These are phyloP conservation scores for Calidris pugnax DNA, from an alignment of 2,113 vertebrate species.

Conservation along the genomic window DNA sequence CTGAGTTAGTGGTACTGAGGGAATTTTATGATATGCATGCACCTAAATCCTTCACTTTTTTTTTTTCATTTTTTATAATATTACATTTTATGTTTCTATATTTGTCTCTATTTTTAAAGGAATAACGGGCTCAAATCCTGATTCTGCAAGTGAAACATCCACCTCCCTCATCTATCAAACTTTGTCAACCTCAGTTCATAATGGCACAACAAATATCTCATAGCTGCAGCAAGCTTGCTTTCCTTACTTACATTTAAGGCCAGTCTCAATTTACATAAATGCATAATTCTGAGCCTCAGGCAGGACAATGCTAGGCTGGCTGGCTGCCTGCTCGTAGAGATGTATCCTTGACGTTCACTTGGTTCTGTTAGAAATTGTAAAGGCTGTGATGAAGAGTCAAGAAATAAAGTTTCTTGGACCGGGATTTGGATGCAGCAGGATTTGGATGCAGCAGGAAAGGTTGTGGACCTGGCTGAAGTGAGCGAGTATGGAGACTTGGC, in stretches of 20 bases:
- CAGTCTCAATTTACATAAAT: background rate
- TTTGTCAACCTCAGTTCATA: background rate
- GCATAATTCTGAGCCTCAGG: background rate
- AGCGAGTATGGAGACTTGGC: background rate
- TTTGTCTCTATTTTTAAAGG: slow-evolving; percentile 4
- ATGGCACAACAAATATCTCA: background rate
- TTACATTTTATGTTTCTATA: background rate
- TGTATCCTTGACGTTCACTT: background rate
- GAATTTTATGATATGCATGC: slow-evolving; percentile 21
- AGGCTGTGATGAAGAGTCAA: background rate
- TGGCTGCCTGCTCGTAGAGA: background rate
- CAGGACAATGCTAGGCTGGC: background rate
- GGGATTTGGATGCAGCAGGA: background rate
- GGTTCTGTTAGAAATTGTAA: background rate
- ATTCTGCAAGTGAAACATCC: background rate
- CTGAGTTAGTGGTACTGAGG: slow-evolving; percentile 41
- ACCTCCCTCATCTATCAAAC: background rate
- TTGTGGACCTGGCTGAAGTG: background rate
- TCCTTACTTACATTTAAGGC: background rate
- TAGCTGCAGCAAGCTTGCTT: background rate
- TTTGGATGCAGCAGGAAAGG: background rate
- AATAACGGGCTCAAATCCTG: background rate
- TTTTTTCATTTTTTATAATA: background rate
- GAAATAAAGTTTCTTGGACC: background rate
- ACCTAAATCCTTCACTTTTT: slow-evolving; percentile 10